These are phyloP conservation scores for Pelmatolapia mariae DNA, from an alignment of 2,113 vertebrate species.

Conservation along the genomic window DNA sequence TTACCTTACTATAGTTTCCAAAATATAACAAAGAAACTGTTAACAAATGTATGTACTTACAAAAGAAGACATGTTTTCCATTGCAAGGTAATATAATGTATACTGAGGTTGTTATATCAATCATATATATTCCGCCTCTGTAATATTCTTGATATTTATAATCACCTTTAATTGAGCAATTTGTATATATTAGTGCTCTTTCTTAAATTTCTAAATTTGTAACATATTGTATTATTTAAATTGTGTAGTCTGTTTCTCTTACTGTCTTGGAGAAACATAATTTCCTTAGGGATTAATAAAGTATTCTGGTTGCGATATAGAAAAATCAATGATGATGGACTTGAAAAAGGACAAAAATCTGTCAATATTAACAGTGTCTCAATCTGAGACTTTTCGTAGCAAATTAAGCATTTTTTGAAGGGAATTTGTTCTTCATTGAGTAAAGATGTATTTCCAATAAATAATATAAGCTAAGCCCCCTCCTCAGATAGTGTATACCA, in stretches of 20 bases:
- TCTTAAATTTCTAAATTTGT: background rate
- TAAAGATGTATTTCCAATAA: background rate
- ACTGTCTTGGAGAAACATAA: background rate
- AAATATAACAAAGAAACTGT: background rate
- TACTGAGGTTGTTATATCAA: background rate
- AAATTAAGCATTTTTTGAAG: background rate
- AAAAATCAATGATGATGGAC: background rate
- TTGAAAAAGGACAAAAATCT: background rate
- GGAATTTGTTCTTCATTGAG: background rate
- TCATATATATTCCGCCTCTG: background rate
- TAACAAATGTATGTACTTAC: background rate
- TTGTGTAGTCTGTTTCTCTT: background rate
- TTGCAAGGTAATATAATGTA: background rate
- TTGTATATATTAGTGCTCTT: background rate
- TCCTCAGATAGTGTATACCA: background rate
- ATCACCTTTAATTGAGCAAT: background rate
- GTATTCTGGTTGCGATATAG: background rate
- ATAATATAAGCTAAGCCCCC: background rate
- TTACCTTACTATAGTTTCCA: background rate
- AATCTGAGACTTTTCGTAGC: background rate
- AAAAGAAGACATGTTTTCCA: background rate
- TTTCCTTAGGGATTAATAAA: background rate
- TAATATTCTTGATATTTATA: background rate
- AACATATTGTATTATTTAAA: background rate
- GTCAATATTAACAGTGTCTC: background rate